A percentile compares a stretch with the other conserved stretches of the same genome.
phyloP scores from a whole-genome alignment of 2,888 invertebrate genomes.

The Coelopa pilipes region DNA sequence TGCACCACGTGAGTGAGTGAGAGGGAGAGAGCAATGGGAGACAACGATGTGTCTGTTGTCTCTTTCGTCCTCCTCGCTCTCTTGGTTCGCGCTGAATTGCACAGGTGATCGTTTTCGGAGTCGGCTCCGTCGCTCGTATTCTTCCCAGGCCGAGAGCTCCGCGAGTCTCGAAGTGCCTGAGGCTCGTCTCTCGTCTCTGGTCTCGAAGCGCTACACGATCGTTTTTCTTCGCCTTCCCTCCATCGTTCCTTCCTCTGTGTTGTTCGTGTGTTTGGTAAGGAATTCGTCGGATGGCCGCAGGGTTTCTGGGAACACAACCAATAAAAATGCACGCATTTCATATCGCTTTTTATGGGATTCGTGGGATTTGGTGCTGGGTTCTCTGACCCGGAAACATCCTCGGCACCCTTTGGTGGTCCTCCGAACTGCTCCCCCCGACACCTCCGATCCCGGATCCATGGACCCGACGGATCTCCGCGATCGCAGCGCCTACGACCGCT shows the following conservation, averaged over 20 bases:
- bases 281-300: not conserved
- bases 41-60: too few species aligned
- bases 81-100: too few species aligned
- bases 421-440: too few species aligned
- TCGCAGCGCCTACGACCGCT: not conserved
- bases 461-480: not conserved
- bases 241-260: too few species aligned
- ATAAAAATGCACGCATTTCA: not conserved
- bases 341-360: not conserved
- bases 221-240: not conserved
- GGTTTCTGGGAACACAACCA: too few species aligned
- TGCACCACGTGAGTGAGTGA: not conserved
- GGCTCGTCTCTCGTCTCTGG: too few species aligned
- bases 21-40: not conserved
- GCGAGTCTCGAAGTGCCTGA: constrained; percentile 6
- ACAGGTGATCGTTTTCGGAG: too few species aligned
- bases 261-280: not conserved
- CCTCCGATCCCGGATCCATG: not conserved
- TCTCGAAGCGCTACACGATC: not conserved
- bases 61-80: too few species aligned
- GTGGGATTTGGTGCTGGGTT: not conserved
- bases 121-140: not conserved
- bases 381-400: not conserved
- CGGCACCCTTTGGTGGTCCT: too few species aligned
- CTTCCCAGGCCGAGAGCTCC: not conserved